Evolutionary conservation across 2,797 vertebrate genomes (phyloP).

Genomic region (Caiman crocodilus): DNA sequence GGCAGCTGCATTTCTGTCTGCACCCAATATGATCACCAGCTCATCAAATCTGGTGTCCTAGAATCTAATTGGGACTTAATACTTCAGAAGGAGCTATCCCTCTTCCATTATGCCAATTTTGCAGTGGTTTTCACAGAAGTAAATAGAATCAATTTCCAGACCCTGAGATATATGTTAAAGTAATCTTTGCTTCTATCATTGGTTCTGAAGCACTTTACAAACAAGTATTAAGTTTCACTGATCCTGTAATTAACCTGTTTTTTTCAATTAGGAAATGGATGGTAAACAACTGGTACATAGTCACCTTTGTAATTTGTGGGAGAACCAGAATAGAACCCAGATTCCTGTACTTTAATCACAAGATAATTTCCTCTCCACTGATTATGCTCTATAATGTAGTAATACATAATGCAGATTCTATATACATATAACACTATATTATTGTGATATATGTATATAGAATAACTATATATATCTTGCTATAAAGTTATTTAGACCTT

Average conservation of each 20-base stretch:
- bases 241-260: not conserved
- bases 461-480: not conserved
- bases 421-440: no score
- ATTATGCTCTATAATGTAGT: not conserved
- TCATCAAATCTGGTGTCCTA: not conserved
- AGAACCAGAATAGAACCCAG: not conserved
- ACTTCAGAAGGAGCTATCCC: not conserved
- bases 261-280: not conserved
- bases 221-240: not conserved
- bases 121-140: not conserved
- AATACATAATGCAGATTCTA: not conserved
- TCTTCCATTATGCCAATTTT: not conserved
- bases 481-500: not conserved
- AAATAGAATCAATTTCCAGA: not conserved
- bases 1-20: not conserved
- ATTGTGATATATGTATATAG: not conserved
- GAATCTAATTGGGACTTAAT: not conserved
- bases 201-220: not conserved
- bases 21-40: not conserved
- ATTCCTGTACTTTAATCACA: not conserved
- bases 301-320: not conserved
- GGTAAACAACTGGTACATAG: not conserved
- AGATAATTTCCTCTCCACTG: not conserved
- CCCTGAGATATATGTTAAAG: not conserved
- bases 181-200: not conserved